phyloP scores from a whole-genome alignment of 2,797 vertebrate genomes.

The Lycodopsis pacificus region DNA sequence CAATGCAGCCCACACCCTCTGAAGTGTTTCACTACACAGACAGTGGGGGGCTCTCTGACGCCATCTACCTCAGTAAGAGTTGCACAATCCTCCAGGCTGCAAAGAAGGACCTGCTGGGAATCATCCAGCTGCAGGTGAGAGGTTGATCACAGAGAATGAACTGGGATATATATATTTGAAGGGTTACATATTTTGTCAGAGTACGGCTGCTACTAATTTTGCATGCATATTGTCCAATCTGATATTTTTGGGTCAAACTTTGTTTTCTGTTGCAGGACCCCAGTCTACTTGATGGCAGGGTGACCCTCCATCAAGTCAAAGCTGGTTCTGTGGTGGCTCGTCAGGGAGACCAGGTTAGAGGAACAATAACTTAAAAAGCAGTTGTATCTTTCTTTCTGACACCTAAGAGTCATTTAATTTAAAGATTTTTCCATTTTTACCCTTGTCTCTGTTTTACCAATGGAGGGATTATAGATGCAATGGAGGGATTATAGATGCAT shows the following conservation, averaged over 20 bases:
- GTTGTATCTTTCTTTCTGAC: background rate
- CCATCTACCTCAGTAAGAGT: constrained; percentile 82
- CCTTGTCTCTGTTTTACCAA: background rate
- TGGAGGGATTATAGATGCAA: too few relatives aligned
- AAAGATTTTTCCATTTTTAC: background rate
- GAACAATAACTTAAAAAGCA: constrained; percentile 27
- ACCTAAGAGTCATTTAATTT: background rate
- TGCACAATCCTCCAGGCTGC: constrained; percentile 89
- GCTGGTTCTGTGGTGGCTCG: constrained; percentile 92
- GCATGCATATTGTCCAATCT: background rate
- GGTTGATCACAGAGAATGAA: background rate
- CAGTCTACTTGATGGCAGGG: constrained; percentile 88
- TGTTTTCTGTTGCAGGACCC: constrained; percentile 83
- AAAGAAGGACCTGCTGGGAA: constrained; percentile 90
- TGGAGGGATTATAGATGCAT: background rate
- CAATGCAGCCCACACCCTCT: constrained; percentile 87
- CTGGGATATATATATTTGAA: background rate
- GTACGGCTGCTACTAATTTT: background rate
- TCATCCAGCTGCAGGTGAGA: constrained; percentile 93
- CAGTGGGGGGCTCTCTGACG: constrained; percentile 73
- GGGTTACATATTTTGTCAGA: background rate
- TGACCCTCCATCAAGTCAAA: constrained; percentile 93
- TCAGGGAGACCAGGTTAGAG: constrained; percentile 95
- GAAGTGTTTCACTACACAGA: constrained; percentile 88
- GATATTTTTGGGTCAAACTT: background rate